These are phyloP conservation scores for Spinibarbus caldwelli DNA, from an alignment of 2,797 vertebrate genomes.

Conservation along the genomic window DNA sequence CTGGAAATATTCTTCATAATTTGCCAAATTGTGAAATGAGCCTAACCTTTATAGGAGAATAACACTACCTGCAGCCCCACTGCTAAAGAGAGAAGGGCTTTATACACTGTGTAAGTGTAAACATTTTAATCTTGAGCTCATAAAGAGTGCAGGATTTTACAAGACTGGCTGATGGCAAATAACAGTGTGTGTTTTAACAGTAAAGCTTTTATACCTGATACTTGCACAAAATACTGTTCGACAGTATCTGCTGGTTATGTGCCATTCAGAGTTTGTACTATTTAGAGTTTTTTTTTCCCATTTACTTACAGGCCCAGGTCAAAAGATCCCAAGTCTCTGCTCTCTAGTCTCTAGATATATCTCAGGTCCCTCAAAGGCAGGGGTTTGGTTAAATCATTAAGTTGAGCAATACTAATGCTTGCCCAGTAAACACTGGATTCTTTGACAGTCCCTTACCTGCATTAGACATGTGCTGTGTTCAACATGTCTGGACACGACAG, in stretches of 20 bases:
- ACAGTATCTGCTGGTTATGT: not conserved
- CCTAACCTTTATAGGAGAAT: not conserved
- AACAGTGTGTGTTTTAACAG: not conserved
- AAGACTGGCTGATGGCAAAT: not conserved
- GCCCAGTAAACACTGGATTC: no score
- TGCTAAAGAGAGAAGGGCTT: not conserved
- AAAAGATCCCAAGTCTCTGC: no score
- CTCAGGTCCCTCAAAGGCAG: no score
- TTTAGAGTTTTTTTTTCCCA: no score
- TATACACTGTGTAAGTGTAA: not conserved
- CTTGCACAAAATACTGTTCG: not conserved
- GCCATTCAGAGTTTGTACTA: not conserved
- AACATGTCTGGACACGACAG: no score
- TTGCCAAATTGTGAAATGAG: not conserved
- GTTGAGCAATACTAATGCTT: no score
- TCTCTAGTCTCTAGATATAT: no score
- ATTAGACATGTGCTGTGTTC: no score
- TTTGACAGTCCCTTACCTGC: no score
- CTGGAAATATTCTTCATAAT: not conserved
- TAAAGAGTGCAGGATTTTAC: conserved; percentile 4
- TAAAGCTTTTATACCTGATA: not conserved
- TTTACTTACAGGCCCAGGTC: no score
- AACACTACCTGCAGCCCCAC: not conserved
- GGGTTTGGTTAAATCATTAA: no score
- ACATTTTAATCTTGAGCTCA: conserved; percentile 1